Conservation (phyloP, 2,888 invertebrate genomes). For the Mimachlamys varia region DNA sequence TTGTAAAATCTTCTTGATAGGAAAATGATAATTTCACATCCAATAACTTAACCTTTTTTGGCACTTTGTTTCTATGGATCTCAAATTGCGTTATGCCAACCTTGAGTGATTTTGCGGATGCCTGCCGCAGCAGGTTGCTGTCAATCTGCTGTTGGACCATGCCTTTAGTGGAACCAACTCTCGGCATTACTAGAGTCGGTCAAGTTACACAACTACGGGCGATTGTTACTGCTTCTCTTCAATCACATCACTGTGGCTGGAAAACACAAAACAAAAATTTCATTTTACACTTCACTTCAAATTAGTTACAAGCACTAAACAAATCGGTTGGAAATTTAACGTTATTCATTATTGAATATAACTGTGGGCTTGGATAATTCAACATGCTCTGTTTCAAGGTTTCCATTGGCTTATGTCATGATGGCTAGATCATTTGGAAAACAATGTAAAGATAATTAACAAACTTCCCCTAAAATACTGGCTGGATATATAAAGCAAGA, state of each 20-base stretch:
- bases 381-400: no score
- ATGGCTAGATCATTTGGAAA: background rate
- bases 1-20: constrained; percentile 63
- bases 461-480: no score
- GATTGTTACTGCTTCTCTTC: background rate
- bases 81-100: constrained; percentile 63
- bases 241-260: constrained; percentile 33
- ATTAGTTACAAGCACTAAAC: background rate
- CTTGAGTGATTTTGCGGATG: constrained; percentile 58
- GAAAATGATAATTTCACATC: constrained; percentile 67
- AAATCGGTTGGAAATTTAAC: no score
- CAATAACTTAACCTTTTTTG: constrained; percentile 64
- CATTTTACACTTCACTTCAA: background rate
- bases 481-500: no score
- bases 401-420: background rate
- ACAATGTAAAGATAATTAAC: no score
- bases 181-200: background rate
- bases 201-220: background rate
- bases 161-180: background rate
- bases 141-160: constrained; percentile 41
- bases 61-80: constrained; percentile 62
- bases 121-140: constrained; percentile 58
- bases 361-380: no score
- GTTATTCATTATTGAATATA: no score
- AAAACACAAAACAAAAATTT: background rate